phyloP scores from a whole-genome alignment of 2,888 invertebrate species.

The Drosophila sordidapex region DNA sequence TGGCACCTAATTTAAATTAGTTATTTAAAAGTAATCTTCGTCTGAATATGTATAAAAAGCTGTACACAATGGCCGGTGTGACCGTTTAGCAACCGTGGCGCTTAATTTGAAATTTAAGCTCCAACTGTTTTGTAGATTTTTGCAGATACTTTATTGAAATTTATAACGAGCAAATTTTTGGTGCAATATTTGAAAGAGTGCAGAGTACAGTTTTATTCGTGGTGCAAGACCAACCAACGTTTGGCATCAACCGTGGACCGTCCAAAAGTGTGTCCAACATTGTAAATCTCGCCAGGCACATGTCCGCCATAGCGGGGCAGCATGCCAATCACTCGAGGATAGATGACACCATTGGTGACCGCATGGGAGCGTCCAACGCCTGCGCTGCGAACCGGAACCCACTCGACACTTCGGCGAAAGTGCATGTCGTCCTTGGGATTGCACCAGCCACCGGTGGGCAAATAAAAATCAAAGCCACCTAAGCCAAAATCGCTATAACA shows the following conservation, averaged over 20 bases:
- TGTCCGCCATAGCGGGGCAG: constrained; percentile 92
- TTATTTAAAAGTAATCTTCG: constrained; percentile 32
- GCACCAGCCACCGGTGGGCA: constrained; percentile 90
- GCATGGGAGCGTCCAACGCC: constrained; percentile 78
- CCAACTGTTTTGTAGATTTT: neutral
- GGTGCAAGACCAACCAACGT: constrained; percentile 87
- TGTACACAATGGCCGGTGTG: constrained; percentile 8
- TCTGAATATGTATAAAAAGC: constrained; percentile 27
- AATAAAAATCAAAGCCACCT: constrained; percentile 75
- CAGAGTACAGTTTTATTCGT: constrained; percentile 50
- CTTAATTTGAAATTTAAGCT: constrained; percentile 14
- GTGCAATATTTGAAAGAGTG: neutral
- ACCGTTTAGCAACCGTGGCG: neutral
- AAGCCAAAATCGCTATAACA: neutral
- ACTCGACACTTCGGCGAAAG: constrained; percentile 90
- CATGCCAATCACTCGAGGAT: constrained; percentile 91
- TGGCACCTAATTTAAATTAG: neutral
- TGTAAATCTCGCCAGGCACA: constrained; percentile 90
- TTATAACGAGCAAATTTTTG: constrained; percentile 34
- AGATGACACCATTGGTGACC: constrained; percentile 86
- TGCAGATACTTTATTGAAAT: constrained; percentile 22
- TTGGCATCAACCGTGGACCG: constrained; percentile 91
- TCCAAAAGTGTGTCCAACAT: constrained; percentile 91
- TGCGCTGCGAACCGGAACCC: constrained; percentile 87
- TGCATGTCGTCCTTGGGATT: constrained; percentile 91